phyloP scores from a whole-genome alignment of 2,888 invertebrate genomes.

The Ectemnius lituratus region DNA sequence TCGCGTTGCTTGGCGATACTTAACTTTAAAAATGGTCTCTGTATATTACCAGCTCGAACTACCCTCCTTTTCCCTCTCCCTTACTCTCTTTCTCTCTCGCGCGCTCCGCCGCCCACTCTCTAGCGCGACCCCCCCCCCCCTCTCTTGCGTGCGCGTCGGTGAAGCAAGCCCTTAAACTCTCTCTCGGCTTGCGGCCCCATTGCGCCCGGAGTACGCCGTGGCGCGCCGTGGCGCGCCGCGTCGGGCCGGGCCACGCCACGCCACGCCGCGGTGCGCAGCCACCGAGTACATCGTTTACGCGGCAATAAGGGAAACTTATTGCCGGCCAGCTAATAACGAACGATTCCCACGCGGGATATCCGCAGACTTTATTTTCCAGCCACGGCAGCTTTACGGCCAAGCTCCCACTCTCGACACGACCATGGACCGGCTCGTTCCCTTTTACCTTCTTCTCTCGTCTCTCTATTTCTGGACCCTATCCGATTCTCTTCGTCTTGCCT shows the following conservation, averaged over 20 bases:
- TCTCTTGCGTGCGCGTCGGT: conserved; percentile 13
- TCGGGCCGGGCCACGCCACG: conserved; percentile 25
- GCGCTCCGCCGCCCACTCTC: conserved; percentile 2
- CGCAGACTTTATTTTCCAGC: conserved; percentile 56
- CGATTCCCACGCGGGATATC: conserved; percentile 64
- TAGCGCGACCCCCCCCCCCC: background rate
- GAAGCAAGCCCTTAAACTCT: conserved; percentile 47
- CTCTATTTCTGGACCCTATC: background rate
- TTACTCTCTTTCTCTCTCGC: conserved; percentile 15
- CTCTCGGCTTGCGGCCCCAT: conserved; percentile 20
- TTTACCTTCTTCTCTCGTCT: background rate
- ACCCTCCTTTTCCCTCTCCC: conserved; percentile 13
- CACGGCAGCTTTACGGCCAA: conserved; percentile 45
- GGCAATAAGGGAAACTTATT: conserved; percentile 67
- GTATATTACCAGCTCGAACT: conserved; percentile 62
- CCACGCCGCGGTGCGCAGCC: conserved; percentile 29
- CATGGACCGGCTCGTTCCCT: background rate
- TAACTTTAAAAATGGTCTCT: conserved; percentile 68
- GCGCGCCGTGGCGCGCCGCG: conserved; percentile 42
- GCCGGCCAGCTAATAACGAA: conserved; percentile 66
- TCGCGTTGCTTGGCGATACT: conserved; percentile 66
- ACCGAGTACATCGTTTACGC: conserved; percentile 67
- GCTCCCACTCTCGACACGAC: background rate
- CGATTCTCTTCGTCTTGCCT: background rate
- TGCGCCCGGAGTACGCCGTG: conserved; percentile 13